Percentiles rank a stretch among this genome's conserved stretches.
These are phyloP conservation scores for Polylopha cassiicola DNA, from an alignment of 2,888 invertebrate genomes.

Conservation along the genomic window DNA sequence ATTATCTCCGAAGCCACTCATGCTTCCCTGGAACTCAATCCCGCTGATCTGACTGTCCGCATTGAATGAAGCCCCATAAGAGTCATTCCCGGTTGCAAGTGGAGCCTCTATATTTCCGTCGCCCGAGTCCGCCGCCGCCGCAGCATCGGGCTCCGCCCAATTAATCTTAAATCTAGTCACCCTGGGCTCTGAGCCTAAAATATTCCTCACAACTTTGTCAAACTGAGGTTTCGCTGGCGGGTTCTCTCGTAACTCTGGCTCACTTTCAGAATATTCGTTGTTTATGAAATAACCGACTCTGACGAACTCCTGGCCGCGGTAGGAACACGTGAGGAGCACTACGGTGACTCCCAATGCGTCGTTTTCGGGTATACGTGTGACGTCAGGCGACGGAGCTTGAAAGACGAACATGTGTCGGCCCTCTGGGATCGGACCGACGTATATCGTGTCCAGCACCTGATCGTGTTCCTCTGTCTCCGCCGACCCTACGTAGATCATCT, in stretches of 20 bases:
- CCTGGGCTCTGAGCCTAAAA: conserved; percentile 92
- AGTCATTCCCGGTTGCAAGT: conserved; percentile 63
- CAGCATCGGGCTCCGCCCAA: conserved; percentile 88
- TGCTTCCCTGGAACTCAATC: conserved; percentile 61
- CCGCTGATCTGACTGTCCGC: conserved; percentile 68
- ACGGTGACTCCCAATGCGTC: conserved; percentile 99
- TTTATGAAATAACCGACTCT: conserved; percentile 99
- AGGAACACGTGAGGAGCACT: conserved; percentile 95
- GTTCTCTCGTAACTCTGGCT: conserved; percentile 94
- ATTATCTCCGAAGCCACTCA: conserved; percentile 77
- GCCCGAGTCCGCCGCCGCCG: conserved; percentile 47
- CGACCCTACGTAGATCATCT: conserved; percentile 99
- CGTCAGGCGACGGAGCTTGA: conserved; percentile 97
- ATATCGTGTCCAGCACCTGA: conserved; percentile 97
- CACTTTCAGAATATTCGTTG: conserved; percentile 94
- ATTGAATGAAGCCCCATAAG: conserved; percentile 60
- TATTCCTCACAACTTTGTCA: conserved; percentile 92
- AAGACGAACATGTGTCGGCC: conserved; percentile 89
- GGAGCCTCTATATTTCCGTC: conserved; percentile 56
- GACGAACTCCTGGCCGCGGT: conserved; percentile 94
- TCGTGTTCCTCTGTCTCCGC: conserved; percentile 98
- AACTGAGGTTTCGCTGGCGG: conserved; percentile 95
- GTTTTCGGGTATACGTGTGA: conserved; percentile 93
- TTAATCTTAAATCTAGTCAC: conserved; percentile 98
- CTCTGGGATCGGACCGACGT: conserved; percentile 98